Evolutionary conservation across 2,797 vertebrate genomes (phyloP), one percentile per base, ranked within the genome.

Genomic region (Octomys mimax): DNA sequence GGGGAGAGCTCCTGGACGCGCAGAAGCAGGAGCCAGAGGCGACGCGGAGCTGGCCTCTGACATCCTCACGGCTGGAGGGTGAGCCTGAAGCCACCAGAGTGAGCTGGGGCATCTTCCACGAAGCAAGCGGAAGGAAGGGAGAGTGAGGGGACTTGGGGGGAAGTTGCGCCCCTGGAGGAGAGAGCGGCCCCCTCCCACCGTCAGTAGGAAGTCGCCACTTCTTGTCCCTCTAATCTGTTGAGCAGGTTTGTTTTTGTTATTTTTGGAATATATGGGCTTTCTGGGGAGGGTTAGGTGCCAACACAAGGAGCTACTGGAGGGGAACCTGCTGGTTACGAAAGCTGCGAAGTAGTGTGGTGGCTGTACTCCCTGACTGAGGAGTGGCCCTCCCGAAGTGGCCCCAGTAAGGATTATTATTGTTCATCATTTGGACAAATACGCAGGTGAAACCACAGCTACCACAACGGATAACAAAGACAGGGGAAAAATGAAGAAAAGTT

Each of bases 271-370:
- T 0, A 0, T 88, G 89, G 10, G 6, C 26, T 90, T 19, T 49
- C 11, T 52, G 33, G 16, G n/a, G 21, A 89, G 92, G 28, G 46
- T 89, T 83, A 92, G 78, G 1, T 52, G 49, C 82, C 91, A 96
- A 85, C 13, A 42, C 28, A 70, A 46, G 59, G 52, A 71, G 21
- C 2, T 52, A n/a, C 12, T 12, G 31, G 36, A 75, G 26, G 52
- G 75, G 36, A 71, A 79, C 21, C 22, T 80, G 5, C 66, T 52
- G 77, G 19, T 49, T 33, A 39, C 77, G 49, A 22, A 75, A 6
- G 10, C 52, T 81, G 52, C 3, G 14, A 18, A 46, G 8, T 19
- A 87, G 11, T 46, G 2, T 68, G 7, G 33, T 24, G 79, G 11
- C 61, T 73, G 1, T 1, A 1, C 21, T 68, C 62, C 46, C 13